phyloP scores from a whole-genome alignment of 35 echinoderm and acorn worm genomes.

The Amphiura filiformis region DNA sequence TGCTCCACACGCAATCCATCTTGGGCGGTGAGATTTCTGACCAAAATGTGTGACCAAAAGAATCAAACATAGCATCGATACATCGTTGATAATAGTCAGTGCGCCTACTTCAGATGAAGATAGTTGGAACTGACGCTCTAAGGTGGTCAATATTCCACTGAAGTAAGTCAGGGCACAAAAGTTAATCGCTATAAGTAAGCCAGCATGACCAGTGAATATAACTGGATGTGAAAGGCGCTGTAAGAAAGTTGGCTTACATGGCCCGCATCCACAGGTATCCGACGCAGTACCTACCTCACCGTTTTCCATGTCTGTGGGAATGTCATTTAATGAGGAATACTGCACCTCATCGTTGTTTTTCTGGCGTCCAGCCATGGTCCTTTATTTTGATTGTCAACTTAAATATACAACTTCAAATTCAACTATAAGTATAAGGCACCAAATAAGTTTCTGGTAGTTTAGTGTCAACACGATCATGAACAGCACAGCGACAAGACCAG shows the following conservation, averaged over 20 bases:
- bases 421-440: too few species aligned
- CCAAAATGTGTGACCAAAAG: constrained; percentile 25
- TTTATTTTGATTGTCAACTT: too few species aligned
- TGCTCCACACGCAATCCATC: constrained; percentile 31
- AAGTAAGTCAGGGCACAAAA: background rate
- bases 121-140: constrained; percentile 49
- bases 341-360: too few species aligned
- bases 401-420: too few species aligned
- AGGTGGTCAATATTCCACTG: constrained; percentile 29
- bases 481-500: too few species aligned
- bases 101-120: constrained; percentile 33
- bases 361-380: too few species aligned
- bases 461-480: too few species aligned
- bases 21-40: constrained; percentile 21
- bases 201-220: background rate
- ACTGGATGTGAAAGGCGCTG: background rate
- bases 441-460: too few species aligned
- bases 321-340: too few species aligned
- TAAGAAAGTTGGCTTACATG: background rate
- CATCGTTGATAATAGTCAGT: constrained; percentile 30
- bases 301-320: too few species aligned
- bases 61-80: constrained; percentile 4
- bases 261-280: background rate
- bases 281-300: too few species aligned
- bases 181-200: background rate